Conservation (phyloP, 2,888 invertebrate genomes). For the Tenthredo scrophulariae region DNA sequence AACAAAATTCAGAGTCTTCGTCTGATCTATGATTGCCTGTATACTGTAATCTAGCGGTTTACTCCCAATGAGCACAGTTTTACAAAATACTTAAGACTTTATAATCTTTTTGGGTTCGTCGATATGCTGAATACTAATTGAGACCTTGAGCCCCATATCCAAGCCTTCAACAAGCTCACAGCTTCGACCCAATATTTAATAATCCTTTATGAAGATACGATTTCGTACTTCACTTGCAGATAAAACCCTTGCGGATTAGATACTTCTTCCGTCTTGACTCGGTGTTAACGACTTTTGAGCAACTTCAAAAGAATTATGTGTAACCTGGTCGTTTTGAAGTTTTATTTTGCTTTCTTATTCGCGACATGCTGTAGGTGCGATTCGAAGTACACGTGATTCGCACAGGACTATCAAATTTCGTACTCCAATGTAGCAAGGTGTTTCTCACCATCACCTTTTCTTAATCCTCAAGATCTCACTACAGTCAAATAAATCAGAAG, state of each 20-base stretch:
- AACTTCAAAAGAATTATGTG: background rate
- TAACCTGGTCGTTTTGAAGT: background rate
- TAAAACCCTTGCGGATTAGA: background rate
- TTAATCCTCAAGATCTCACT: conserved; percentile 13
- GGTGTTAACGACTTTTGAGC: background rate
- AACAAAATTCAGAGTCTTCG: background rate
- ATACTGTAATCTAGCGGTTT: no score
- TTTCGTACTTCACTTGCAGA: background rate
- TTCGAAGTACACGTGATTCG: background rate
- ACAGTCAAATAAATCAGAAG: background rate
- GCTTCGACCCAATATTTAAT: background rate
- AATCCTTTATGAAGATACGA: background rate
- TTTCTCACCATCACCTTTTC: background rate
- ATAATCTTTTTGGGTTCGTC: background rate
- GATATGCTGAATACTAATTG: background rate
- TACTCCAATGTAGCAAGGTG: background rate
- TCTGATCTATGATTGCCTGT: background rate
- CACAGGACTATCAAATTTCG: conserved; percentile 18
- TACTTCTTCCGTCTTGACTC: background rate
- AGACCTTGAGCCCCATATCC: background rate
- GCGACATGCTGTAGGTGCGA: background rate
- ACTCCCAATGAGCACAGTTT: background rate
- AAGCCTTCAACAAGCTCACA: background rate
- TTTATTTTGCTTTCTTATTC: background rate
- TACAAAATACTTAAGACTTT: background rate